Conservation (phyloP, 2,888 invertebrate genomes). For the Odontocolon sp. region DNA sequence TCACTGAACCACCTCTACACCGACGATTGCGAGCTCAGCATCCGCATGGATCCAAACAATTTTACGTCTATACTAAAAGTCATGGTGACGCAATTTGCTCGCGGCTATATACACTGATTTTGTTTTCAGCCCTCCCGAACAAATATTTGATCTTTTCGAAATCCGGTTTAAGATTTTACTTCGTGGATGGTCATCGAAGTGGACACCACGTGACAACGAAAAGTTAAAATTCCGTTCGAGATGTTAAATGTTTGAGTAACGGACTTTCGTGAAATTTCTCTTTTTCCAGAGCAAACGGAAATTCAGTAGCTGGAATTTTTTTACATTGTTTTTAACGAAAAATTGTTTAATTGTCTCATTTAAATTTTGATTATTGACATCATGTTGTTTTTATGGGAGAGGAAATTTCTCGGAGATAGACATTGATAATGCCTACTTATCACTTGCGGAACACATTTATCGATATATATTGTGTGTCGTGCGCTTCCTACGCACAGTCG, state of each 20-base stretch:
- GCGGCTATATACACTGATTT: not conserved
- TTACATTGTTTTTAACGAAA: not conserved
- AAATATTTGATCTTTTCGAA: constrained; percentile 34
- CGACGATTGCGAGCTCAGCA: too few relatives aligned
- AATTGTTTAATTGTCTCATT: too few relatives aligned
- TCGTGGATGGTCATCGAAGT: constrained; percentile 23
- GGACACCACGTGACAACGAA: not conserved
- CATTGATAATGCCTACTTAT: too few relatives aligned
- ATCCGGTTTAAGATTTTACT: constrained; percentile 2
- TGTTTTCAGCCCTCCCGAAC: not conserved
- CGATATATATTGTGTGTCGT: constrained; percentile 19
- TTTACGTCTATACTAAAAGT: too few relatives aligned
- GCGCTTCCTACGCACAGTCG: constrained; percentile 62
- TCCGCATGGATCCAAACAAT: too few relatives aligned
- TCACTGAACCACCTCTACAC: too few relatives aligned
- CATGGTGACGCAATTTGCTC: not conserved
- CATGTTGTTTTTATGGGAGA: too few relatives aligned
- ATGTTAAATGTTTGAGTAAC: constrained; percentile 50
- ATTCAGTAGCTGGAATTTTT: not conserved
- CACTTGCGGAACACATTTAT: constrained; percentile 46
- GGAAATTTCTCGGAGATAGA: too few relatives aligned
- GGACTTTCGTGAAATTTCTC: constrained; percentile 36
- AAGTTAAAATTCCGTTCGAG: constrained; percentile 34
- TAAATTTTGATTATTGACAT: too few relatives aligned
- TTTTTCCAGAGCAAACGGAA: not conserved